Percentiles rank a stretch among this genome's conserved stretches.
Evolutionary conservation across 1,140 invertebrate genomes (phyloP).

Genomic region (Trypoxylus dichotomus): DNA sequence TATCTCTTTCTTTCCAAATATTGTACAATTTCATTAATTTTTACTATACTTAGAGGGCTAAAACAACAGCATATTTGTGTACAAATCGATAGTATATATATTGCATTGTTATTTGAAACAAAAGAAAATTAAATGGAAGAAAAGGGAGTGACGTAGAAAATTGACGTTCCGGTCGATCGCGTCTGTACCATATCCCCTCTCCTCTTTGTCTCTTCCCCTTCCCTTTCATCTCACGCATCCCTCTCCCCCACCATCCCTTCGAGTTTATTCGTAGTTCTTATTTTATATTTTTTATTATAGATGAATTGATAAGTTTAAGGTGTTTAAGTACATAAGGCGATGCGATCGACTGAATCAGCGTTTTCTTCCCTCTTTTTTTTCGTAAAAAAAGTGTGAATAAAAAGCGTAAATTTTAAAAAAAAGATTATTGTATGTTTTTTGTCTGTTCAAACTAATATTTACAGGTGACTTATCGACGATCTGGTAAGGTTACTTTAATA

Average conservation of each 20-base stretch:
- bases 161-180: background rate
- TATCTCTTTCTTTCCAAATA: constrained; percentile 28
- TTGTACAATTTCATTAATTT: constrained; percentile 12
- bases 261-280: background rate
- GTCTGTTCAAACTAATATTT: background rate
- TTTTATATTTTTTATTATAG: background rate
- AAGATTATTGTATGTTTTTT: background rate
- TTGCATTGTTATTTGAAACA: constrained; percentile 28
- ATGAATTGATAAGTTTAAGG: background rate
- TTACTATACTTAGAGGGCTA: constrained; percentile 26
- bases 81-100: constrained; percentile 27
- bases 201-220: too few species aligned
- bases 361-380: background rate
- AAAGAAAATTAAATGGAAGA: constrained; percentile 9
- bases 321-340: background rate
- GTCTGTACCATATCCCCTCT: background rate
- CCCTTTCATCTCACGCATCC: background rate
- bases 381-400: constrained; percentile 14
- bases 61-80: constrained; percentile 29
- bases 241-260: background rate
- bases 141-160: background rate
- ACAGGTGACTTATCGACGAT: too few species aligned
- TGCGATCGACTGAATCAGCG: background rate
- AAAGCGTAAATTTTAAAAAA: constrained; percentile 18
- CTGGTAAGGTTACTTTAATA: too few species aligned